Evolutionary conservation across 2,888 invertebrate genomes (phyloP).

Genomic region (Campopleginae sp.): DNA sequence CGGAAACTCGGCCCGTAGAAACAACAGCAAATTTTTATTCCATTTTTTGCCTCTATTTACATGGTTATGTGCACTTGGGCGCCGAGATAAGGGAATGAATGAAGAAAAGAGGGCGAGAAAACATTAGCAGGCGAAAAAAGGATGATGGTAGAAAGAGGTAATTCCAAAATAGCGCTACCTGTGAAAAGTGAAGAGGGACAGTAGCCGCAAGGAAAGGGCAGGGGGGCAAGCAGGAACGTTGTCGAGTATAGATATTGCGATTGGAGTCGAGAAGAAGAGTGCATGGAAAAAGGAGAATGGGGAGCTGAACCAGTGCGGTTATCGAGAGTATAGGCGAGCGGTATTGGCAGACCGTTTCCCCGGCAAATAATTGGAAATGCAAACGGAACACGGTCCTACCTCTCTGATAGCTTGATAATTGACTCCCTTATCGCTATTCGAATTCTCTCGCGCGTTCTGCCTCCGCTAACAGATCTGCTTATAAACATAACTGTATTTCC

Average conservation of each 20-base stretch:
- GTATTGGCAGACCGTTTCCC: constrained; percentile 83
- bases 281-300: constrained; percentile 44
- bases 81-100: not conserved
- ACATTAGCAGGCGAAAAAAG: constrained; percentile 53
- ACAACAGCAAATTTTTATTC: not conserved
- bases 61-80: not conserved
- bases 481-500: constrained; percentile 26
- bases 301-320: constrained; percentile 66
- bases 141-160: constrained; percentile 8
- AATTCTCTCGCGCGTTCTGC: constrained; percentile 73
- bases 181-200: constrained; percentile 26
- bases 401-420: constrained; percentile 84
- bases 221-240: constrained; percentile 59
- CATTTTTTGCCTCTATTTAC: not conserved
- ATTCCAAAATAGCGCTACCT: constrained; percentile 29
- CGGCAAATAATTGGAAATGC: constrained; percentile 84
- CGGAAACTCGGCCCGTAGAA: not conserved
- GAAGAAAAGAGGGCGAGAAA: not conserved
- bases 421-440: constrained; percentile 83
- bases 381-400: constrained; percentile 80
- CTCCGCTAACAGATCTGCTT: constrained; percentile 23
- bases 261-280: constrained; percentile 42
- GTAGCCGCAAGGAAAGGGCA: constrained; percentile 56
- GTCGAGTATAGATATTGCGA: not conserved
- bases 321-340: constrained; percentile 77